These are phyloP conservation scores for Artemisiospiza belli DNA, from an alignment of 2,113 vertebrate species.

Conservation along the genomic window DNA sequence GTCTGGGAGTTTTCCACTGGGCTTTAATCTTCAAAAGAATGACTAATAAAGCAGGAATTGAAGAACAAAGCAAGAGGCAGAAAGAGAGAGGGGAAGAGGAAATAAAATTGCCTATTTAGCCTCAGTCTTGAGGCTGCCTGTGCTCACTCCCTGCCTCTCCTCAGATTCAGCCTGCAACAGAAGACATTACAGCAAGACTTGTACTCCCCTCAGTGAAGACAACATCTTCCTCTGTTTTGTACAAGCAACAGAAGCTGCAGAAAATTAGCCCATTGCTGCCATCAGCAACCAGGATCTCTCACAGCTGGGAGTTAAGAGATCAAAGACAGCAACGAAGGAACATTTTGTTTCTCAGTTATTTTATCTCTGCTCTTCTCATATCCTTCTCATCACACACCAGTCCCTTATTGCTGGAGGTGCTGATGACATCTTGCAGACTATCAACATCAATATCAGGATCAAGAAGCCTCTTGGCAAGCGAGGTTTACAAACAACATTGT, in stretches of 20 bases:
- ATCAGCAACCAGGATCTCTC: constrained; percentile 63
- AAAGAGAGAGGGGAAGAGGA: background rate
- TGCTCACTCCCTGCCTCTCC: background rate
- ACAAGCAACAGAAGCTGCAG: constrained; percentile 46
- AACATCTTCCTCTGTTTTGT: constrained; percentile 31
- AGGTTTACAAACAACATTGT: constrained; percentile 13
- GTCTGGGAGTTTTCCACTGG: background rate
- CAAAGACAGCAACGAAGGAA: constrained; percentile 57
- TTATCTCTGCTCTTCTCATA: constrained; percentile 41
- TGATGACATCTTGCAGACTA: constrained; percentile 58
- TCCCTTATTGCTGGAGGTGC: constrained; percentile 41
- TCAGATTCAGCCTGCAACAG: background rate
- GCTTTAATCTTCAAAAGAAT: background rate
- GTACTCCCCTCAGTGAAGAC: constrained; percentile 50
- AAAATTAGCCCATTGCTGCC: constrained; percentile 57
- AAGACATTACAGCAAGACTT: constrained; percentile 33
- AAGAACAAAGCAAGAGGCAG: background rate
- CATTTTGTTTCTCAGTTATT: constrained; percentile 65
- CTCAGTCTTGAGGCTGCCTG: background rate
- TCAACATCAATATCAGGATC: constrained; percentile 43
- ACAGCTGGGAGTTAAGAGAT: constrained; percentile 69
- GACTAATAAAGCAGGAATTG: background rate
- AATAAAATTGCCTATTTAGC: background rate
- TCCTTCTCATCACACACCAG: constrained; percentile 13
- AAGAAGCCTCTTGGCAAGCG: constrained; percentile 1